These are phyloP conservation scores for Apis florea DNA, from an alignment of 1,140 invertebrate genomes.

Conservation along the genomic window DNA sequence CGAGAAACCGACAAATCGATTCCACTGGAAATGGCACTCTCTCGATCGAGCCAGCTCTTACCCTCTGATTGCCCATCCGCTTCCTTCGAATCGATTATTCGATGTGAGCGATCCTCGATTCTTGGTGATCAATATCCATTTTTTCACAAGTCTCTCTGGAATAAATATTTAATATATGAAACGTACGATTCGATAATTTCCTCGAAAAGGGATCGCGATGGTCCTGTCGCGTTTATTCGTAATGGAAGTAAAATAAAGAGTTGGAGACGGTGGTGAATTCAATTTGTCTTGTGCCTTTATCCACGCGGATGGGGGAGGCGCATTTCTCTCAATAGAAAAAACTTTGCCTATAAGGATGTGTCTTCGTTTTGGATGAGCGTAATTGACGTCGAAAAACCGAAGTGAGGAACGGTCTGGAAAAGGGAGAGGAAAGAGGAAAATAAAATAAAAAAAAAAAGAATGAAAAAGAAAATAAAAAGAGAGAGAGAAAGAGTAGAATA, in stretches of 20 bases:
- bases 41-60: not conserved
- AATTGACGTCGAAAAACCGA: slow-evolving; percentile 34
- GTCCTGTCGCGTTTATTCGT: not conserved
- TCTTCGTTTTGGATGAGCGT: slow-evolving; percentile 46
- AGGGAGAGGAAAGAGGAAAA: not conserved
- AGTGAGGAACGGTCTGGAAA: not conserved
- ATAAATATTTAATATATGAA: too few relatives aligned
- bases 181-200: not conserved
- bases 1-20: not conserved
- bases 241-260: slow-evolving; percentile 6
- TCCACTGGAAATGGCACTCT: slow-evolving; percentile 10
- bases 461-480: not conserved
- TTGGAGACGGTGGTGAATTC: slow-evolving; percentile 4
- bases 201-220: not conserved
- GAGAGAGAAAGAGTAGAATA: not conserved
- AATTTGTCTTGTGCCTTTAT: slow-evolving; percentile 25
- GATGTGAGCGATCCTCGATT: not conserved
- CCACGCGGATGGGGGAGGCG: not conserved
- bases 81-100: slow-evolving; percentile 4
- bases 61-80: not conserved
- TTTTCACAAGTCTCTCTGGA: too few relatives aligned
- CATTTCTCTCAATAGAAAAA: slow-evolving; percentile 23
- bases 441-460: not conserved
- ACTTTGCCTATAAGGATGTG: not conserved
- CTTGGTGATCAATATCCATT: too few relatives aligned